A percentile compares a stretch with the other conserved stretches of the same genome.
Evolutionary conservation across 2,888 invertebrate species (phyloP).

Genomic region (Diplolepis rosae): DNA sequence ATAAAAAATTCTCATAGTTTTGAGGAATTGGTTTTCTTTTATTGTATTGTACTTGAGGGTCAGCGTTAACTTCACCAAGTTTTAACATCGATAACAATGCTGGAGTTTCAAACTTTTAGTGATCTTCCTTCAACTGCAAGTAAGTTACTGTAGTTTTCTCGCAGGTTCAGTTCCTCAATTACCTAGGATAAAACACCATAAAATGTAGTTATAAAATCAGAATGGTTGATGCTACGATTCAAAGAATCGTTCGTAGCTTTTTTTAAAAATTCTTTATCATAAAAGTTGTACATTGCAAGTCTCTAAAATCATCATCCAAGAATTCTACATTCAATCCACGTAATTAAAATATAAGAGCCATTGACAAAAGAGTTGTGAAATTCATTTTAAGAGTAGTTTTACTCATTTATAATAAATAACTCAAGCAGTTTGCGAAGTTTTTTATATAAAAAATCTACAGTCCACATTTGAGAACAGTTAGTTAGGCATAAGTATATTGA

Average conservation of each 20-base stretch:
- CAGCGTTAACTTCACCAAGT: conserved; percentile 7
- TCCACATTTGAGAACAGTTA: too few species aligned
- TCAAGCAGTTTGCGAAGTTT: too few species aligned
- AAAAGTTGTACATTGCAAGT: too few species aligned
- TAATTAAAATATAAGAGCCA: too few species aligned
- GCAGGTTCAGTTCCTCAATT: conserved; percentile 7
- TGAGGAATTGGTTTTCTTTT: not conserved
- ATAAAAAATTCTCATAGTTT: not conserved
- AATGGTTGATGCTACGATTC: not conserved
- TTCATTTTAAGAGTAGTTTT: too few species aligned
- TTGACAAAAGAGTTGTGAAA: too few species aligned
- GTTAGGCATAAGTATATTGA: too few species aligned
- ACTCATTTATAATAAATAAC: too few species aligned
- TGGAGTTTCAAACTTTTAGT: conserved; percentile 13
- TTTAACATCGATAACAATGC: conserved; percentile 4
- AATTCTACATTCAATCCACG: too few species aligned
- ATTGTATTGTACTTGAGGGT: not conserved
- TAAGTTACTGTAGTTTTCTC: conserved; percentile 12
- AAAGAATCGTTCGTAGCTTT: not conserved
- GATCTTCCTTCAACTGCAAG: not conserved
- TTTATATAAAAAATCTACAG: too few species aligned
- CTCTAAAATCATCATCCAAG: too few species aligned
- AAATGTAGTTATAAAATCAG: not conserved
- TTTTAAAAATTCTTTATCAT: too few species aligned
- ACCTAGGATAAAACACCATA: not conserved